phyloP scores from a whole-genome alignment of 2,888 invertebrate species.

The Gasteruption jaculator region DNA sequence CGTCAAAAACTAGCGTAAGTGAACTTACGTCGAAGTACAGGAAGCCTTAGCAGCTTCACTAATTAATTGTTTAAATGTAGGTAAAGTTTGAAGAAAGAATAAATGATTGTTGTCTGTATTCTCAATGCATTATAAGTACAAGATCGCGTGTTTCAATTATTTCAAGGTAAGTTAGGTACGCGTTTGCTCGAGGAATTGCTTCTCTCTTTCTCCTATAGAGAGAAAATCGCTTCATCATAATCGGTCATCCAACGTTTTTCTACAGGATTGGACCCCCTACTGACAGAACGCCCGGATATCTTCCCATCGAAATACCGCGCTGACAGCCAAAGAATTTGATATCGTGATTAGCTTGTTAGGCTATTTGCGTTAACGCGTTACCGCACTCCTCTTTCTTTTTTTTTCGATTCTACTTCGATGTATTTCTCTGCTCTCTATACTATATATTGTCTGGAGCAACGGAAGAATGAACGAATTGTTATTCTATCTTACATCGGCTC shows the following conservation, averaged over 20 bases:
- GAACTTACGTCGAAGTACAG: too few relatives aligned
- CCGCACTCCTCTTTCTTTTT: constrained; percentile 20
- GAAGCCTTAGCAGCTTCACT: too few relatives aligned
- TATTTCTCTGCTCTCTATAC: too few relatives aligned
- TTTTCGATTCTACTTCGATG: too few relatives aligned
- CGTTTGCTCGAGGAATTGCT: constrained; percentile 24
- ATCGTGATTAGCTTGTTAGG: constrained; percentile 49
- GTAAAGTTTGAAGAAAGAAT: too few relatives aligned
- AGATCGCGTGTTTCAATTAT: constrained; percentile 50
- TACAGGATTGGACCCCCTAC: constrained; percentile 36
- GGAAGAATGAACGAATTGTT: too few relatives aligned
- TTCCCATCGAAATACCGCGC: constrained; percentile 46
- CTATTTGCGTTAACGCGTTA: constrained; percentile 38
- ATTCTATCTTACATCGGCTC: too few relatives aligned
- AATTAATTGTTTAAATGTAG: too few relatives aligned
- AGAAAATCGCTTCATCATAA: constrained; percentile 51
- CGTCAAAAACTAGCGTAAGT: too few relatives aligned
- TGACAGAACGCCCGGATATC: constrained; percentile 42
- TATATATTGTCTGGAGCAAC: too few relatives aligned
- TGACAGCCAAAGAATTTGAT: constrained; percentile 51
- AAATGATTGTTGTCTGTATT: too few relatives aligned
- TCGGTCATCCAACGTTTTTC: constrained; percentile 48
- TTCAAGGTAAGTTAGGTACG: constrained; percentile 21
- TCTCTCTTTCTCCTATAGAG: constrained; percentile 18
- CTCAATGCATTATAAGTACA: constrained; percentile 40